Conservation (phyloP, 2,888 invertebrate species). For the Hetaerina titia region DNA sequence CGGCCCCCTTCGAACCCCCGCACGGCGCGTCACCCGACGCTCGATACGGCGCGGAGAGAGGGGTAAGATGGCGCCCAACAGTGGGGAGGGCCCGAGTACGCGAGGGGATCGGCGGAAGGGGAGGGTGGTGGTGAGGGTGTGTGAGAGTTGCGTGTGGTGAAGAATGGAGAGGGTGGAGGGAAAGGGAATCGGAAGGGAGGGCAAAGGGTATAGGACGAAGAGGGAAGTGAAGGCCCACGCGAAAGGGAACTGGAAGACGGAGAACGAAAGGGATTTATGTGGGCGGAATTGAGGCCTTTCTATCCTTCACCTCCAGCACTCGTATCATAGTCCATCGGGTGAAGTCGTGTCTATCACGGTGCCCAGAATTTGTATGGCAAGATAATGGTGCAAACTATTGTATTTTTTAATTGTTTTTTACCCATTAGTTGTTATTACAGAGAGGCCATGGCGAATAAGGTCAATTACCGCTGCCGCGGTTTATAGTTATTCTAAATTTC, state of each 20-base stretch:
- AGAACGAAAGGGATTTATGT: background rate
- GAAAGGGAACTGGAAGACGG: background rate
- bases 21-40: constrained; percentile 43
- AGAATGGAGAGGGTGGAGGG: background rate
- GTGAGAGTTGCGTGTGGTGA: background rate
- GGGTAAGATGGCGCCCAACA: background rate
- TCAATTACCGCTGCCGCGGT: no score
- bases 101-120: background rate
- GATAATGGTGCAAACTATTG: no score
- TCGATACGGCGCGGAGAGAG: constrained; percentile 39
- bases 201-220: background rate
- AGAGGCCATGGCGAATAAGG: no score
- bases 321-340: background rate
- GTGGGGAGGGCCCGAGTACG: background rate
- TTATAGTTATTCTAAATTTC: no score
- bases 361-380: background rate
- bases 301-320: background rate
- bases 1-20: background rate
- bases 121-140: background rate
- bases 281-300: constrained; percentile 11
- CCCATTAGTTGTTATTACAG: no score
- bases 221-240: background rate
- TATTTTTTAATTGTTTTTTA: no score
- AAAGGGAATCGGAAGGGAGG: background rate
- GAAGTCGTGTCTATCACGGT: background rate